Conservation (phyloP, 2,888 invertebrate species). For the Drosophila stalkeri region DNA sequence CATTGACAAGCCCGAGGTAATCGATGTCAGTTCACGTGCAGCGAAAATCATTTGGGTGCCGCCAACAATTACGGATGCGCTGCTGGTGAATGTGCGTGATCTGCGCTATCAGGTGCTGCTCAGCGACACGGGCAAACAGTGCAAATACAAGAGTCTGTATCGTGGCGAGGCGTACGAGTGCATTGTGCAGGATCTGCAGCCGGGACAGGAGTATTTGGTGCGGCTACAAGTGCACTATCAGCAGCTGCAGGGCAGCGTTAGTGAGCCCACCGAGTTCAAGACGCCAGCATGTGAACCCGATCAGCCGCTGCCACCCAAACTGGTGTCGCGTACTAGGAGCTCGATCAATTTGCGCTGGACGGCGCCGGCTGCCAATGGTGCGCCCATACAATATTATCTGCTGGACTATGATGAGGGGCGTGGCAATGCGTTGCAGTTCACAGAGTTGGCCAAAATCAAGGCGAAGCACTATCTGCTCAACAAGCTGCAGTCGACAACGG, state of each 20-base stretch:
- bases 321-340: conserved; percentile 90
- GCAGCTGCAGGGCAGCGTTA: conserved; percentile 90
- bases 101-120: conserved; percentile 93
- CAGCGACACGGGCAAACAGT: conserved; percentile 91
- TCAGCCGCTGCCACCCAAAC: conserved; percentile 90
- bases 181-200: conserved; percentile 93
- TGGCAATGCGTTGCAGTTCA: conserved; percentile 87
- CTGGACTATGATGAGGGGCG: conserved; percentile 92
- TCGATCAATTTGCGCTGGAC: conserved; percentile 90
- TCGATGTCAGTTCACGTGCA: conserved; percentile 93
- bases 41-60: conserved; percentile 94
- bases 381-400: conserved; percentile 90
- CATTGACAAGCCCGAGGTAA: conserved; percentile 91
- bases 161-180: conserved; percentile 91
- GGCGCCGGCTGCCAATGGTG: conserved; percentile 92
- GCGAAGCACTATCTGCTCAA: conserved; percentile 91
- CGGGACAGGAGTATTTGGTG: conserved; percentile 94
- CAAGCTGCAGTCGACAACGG: conserved; percentile 91
- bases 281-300: conserved; percentile 94
- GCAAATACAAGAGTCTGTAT: conserved; percentile 94
- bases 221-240: conserved; percentile 91
- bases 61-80: conserved; percentile 84
- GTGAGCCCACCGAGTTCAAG: conserved; percentile 91
- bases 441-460: conserved; percentile 90
- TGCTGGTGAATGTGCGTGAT: conserved; percentile 80